Evolutionary conservation across 2,888 invertebrate genomes (phyloP).

Genomic region (Melieria omissa): DNA sequence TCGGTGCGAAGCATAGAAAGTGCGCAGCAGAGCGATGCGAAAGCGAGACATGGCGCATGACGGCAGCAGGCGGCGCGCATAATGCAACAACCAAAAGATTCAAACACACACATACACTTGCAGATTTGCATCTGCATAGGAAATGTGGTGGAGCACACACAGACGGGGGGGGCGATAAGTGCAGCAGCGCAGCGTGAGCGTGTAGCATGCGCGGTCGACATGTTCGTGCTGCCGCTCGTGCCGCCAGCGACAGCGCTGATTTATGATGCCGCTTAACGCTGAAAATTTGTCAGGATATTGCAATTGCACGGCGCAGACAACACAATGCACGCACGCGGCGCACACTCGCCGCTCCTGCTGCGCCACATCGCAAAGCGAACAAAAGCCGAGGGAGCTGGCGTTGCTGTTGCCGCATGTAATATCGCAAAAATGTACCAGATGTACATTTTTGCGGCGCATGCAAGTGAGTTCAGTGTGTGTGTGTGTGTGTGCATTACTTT

Average conservation of each 20-base stretch:
- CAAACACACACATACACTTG: too few species aligned
- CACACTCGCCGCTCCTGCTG: neutral
- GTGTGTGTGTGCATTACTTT: neutral
- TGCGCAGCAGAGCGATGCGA: too few species aligned
- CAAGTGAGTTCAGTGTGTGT: slow-evolving; percentile 26
- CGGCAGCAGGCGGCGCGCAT: slow-evolving; percentile 3
- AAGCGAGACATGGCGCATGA: neutral
- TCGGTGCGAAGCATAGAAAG: too few species aligned
- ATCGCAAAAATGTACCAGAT: slow-evolving; percentile 1
- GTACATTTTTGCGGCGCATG: slow-evolving; percentile 19
- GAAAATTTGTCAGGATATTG: slow-evolving; percentile 59
- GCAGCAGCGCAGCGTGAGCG: too few species aligned
- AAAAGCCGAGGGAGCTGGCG: neutral
- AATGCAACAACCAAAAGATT: slow-evolving; percentile 28
- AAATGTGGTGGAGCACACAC: too few species aligned
- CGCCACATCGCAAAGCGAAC: neutral
- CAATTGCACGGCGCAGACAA: slow-evolving; percentile 52
- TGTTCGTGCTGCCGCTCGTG: neutral
- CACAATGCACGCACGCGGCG: slow-evolving; percentile 19
- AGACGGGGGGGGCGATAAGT: too few species aligned
- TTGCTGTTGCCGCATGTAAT: slow-evolving; percentile 1
- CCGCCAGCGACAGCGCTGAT: slow-evolving; percentile 52
- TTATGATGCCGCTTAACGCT: slow-evolving; percentile 62
- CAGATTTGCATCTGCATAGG: too few species aligned
- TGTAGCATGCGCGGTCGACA: too few species aligned